Percentiles rank a stretch among this genome's conserved stretches.
Evolutionary conservation across 2,113 vertebrate genomes (phyloP).

Genomic region (Balaeniceps rex): DNA sequence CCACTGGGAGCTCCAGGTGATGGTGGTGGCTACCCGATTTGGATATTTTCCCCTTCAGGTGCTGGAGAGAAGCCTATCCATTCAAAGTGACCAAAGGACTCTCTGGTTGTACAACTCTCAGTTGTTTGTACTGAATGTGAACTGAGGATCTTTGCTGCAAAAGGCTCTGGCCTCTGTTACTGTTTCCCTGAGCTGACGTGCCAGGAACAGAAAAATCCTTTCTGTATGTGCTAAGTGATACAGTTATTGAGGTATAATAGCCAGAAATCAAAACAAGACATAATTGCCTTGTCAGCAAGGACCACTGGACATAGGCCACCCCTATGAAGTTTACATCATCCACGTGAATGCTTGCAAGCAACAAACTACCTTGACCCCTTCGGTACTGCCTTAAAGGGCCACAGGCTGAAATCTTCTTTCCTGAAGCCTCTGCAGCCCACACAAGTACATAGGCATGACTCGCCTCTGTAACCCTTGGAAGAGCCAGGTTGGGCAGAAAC

Average conservation of each 20-base stretch:
- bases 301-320: neutral
- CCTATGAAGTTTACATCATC: neutral
- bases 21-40: neutral
- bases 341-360: neutral
- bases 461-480: neutral
- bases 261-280: neutral
- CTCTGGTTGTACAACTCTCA: neutral
- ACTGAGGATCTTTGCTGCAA: neutral
- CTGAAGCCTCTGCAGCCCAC: neutral
- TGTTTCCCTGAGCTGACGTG: neutral
- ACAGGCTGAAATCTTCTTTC: neutral
- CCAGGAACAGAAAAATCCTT: neutral
- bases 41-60: neutral
- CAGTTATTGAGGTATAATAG: neutral
- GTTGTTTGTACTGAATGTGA: neutral
- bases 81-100: neutral
- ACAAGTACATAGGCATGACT: neutral
- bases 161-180: neutral
- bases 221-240: neutral
- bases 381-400: neutral
- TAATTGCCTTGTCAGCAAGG: neutral
- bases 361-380: neutral
- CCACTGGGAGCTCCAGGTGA: neutral
- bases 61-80: neutral
- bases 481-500: neutral